A percentile compares a stretch with the other conserved stretches of the same genome.
phyloP scores from a whole-genome alignment of 2,113 vertebrate genomes.

The Ifrita kowaldi region DNA sequence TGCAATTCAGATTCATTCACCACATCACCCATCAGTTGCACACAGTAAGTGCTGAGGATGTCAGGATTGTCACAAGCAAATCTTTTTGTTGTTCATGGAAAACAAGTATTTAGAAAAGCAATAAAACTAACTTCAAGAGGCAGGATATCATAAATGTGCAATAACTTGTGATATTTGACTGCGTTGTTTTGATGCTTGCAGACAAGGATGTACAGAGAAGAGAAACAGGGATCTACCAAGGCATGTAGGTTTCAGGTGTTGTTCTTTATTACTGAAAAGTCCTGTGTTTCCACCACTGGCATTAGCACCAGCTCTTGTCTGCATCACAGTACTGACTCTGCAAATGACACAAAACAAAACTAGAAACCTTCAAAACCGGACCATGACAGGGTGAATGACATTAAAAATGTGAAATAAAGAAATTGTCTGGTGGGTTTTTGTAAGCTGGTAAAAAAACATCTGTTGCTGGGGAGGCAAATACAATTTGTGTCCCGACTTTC shows the following conservation, averaged over 20 bases:
- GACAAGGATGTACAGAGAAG: background rate
- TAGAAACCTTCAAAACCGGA: background rate
- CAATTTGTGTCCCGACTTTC: background rate
- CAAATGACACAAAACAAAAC: background rate
- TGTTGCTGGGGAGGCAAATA: background rate
- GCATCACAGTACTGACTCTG: background rate
- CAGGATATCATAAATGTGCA: background rate
- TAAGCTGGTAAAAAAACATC: background rate
- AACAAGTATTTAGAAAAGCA: slow-evolving; percentile 41
- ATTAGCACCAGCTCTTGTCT: background rate
- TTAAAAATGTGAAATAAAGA: background rate
- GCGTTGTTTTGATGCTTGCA: background rate
- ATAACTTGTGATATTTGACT: background rate
- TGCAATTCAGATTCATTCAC: slow-evolving; percentile 67
- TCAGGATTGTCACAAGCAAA: slow-evolving; percentile 68
- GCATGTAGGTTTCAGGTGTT: background rate
- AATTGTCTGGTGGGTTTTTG: accelerated
- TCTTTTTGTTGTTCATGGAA: slow-evolving; percentile 52
- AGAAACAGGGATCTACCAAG: background rate
- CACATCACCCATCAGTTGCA: slow-evolving; percentile 45
- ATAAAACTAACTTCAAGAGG: slow-evolving; percentile 36
- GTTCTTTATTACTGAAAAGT: background rate
- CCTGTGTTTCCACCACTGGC: background rate
- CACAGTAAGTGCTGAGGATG: slow-evolving; percentile 53
- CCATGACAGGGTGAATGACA: background rate